Conservation (phyloP, 2,797 vertebrate species). For the Varecia variegata region DNA sequence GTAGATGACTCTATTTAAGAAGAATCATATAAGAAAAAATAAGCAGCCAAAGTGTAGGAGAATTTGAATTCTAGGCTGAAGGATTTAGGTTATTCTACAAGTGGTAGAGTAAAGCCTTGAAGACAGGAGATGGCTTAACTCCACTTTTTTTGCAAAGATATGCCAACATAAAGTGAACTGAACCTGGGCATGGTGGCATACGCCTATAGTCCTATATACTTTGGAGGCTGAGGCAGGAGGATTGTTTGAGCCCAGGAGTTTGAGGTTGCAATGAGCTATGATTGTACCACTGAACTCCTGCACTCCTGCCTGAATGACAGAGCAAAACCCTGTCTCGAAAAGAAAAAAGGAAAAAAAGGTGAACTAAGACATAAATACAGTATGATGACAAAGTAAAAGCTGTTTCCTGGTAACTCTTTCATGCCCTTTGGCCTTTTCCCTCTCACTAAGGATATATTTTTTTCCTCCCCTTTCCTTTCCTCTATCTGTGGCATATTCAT, state of each 20-base stretch:
- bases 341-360: background rate
- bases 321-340: background rate
- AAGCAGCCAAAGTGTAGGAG: background rate
- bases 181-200: background rate
- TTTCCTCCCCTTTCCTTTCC: background rate
- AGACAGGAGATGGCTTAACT: background rate
- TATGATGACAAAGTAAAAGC: background rate
- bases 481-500: conserved; percentile 8
- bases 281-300: background rate
- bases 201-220: background rate
- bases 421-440: background rate
- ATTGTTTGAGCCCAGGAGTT: background rate
- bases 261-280: background rate
- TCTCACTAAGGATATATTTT: background rate
- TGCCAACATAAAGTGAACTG: background rate
- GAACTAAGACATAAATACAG: conserved; percentile 10
- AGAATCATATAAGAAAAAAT: background rate
- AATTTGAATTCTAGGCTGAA: background rate
- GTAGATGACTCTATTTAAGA: background rate
- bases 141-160: conserved; percentile 1
- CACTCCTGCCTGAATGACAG: background rate
- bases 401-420: conserved; percentile 24
- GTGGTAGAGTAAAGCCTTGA: background rate
- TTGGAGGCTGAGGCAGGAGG: background rate
- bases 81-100: background rate